Base-by-base conservation (phyloP, 1,140 invertebrate genomes). In the Aphaenogaster ashmeadi region DNA sequence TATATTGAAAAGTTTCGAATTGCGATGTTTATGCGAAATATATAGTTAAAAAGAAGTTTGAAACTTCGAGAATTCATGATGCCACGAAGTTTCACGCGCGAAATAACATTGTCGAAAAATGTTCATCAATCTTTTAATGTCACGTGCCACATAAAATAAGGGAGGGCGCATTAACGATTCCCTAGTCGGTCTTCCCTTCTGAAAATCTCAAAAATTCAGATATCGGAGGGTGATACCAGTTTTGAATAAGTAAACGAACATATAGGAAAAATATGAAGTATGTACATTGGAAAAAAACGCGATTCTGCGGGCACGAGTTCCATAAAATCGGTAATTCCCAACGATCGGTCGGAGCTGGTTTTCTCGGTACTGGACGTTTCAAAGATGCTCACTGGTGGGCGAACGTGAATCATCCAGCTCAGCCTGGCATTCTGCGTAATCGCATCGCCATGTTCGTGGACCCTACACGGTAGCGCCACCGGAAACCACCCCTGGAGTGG, bases 381-480 rank as follows among this genome's bases (percentile, higher is more conserved):
- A 15, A 54, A 44, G 66, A 58, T 8, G 21, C 8, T 21, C 21
- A 9, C 50, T n/a, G 50, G 64, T 41, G n/a, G 44, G 5, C 60
- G 60, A 56, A 41, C 21, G 9, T n/a, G 64, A 71, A 56, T 58
- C 64, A 56, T 58, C 13, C 21, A 8, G 8, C 18, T 66, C n/a
- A 18, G 27, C 33, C 54, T 75, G 69, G 38, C 60, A 62, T 80
- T 86, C 69, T 9, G 64, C 52, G 75, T 89, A 89, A 88, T 89
- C 75, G 74, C 77, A 77, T 44, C 78, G 77, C 90, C 90, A 91
- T 91, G 66, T 91, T 91, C 89, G 33, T 71, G 75, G 56, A 62
- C 38, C 21, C 58, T 79, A 66, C 56, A 44, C 84, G 47, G 84
- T 87, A 80, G 90, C 90, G 87, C 87, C 89, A 80, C 64, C 87